These are phyloP conservation scores for Zeugodacus cucurbitae DNA, from an alignment of 1,140 invertebrate species.

Conservation along the genomic window DNA sequence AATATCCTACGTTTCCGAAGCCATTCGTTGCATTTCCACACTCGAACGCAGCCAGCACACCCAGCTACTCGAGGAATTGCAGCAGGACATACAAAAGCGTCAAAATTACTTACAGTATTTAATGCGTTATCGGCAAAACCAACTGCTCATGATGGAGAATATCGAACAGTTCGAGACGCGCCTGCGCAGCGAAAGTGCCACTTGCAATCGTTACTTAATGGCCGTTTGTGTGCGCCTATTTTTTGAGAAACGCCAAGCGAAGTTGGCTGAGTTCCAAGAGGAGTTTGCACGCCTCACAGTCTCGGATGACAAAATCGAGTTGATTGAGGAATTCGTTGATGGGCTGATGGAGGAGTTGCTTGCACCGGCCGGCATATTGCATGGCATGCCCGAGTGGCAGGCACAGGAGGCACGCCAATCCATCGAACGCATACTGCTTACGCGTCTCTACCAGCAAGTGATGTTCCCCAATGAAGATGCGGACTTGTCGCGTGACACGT, in stretches of 20 bases:
- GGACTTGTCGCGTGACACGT: conserved; percentile 92
- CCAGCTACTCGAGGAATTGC: conserved; percentile 82
- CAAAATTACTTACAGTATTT: conserved; percentile 88
- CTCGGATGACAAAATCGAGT: conserved; percentile 85
- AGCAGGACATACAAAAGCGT: conserved; percentile 83
- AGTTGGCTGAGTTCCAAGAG: conserved; percentile 76
- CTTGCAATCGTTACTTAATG: conserved; percentile 82
- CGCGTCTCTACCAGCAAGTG: conserved; percentile 89
- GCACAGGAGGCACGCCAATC: conserved; percentile 77
- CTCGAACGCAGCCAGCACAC: conserved; percentile 80
- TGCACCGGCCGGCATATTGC: conserved; percentile 60
- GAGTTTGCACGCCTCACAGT: conserved; percentile 81
- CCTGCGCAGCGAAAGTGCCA: conserved; percentile 76
- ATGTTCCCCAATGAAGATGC: conserved; percentile 98
- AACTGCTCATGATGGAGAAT: conserved; percentile 83
- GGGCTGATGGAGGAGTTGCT: conserved; percentile 60
- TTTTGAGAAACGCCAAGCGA: conserved; percentile 77
- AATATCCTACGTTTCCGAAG: conserved; percentile 83
- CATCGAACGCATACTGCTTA: conserved; percentile 86
- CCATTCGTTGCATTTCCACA: conserved; percentile 81
- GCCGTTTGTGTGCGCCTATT: conserved; percentile 84
- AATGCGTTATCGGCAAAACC: conserved; percentile 82
- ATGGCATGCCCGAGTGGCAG: conserved; percentile 75
- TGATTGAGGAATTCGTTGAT: conserved; percentile 75
- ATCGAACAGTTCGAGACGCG: conserved; percentile 78